Conservation (phyloP, 2,797 vertebrate species). For the Crax fasciolata region DNA sequence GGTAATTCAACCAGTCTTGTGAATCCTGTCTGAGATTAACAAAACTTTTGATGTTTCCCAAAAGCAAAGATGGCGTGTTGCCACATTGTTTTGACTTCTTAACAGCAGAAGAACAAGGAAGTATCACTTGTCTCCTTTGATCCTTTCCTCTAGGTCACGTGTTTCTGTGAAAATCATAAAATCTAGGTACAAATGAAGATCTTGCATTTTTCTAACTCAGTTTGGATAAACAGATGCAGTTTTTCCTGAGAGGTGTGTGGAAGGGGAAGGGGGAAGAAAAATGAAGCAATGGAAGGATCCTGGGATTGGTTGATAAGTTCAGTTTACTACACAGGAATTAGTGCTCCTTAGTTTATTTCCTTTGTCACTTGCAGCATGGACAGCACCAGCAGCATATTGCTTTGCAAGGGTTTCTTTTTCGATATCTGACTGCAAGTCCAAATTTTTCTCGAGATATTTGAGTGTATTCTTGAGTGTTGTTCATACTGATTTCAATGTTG, state of each 20-base stretch:
- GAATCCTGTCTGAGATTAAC: neutral
- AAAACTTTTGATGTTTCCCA: neutral
- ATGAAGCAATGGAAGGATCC: neutral
- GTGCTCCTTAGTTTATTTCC: neutral
- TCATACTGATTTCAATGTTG: slow-evolving; percentile 91
- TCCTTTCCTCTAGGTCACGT: neutral
- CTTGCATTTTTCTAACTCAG: neutral
- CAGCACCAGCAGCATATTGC: slow-evolving; percentile 93
- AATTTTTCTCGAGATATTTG: slow-evolving; percentile 89
- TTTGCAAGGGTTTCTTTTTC: slow-evolving; percentile 89
- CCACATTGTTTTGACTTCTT: neutral
- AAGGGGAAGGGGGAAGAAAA: neutral
- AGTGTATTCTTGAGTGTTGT: slow-evolving; percentile 90
- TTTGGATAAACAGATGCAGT: neutral
- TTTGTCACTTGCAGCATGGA: slow-evolving; percentile 85
- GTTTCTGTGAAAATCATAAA: neutral
- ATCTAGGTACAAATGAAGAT: neutral
- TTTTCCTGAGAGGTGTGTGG: neutral
- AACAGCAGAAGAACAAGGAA: neutral
- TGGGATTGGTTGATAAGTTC: neutral
- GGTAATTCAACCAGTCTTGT: neutral
- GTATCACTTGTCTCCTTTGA: neutral
- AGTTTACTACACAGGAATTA: neutral
- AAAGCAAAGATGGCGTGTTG: neutral
- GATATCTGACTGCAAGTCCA: slow-evolving; percentile 90